Evolutionary conservation across 2,888 invertebrate genomes (phyloP), one percentile per base, ranked within the genome.

Genomic region (Nomada fabriciana): DNA sequence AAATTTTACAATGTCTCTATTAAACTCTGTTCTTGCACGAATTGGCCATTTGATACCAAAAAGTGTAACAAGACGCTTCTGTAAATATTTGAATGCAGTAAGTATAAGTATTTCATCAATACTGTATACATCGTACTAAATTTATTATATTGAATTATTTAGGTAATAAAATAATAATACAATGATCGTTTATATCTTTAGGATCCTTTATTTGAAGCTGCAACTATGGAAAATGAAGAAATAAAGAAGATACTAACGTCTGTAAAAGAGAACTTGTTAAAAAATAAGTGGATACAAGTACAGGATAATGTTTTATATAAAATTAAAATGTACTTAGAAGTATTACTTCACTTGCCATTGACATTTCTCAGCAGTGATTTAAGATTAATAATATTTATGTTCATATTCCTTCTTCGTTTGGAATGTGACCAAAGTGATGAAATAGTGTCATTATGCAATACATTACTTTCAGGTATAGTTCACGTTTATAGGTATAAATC

Each of bases 381-480:
- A 10, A 89, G 87, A 83, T 85, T 75, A 29, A 69, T 91, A 59
- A 83, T 88, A 23, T 89, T 92, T 59, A 72, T 92, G n/a, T n/a
- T 89, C 2, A 63, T 89, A 36, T 92, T 89, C 74, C 78, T 83
- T 23, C 78, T 92, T 43, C 88, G 81, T 42, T 88, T 83, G 76
- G 91, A 92, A 84, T 87, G 80, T 57, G 61, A 57, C 5, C 10
- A 68, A 25, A 73, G 63, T 18, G 9, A 68, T 15, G 68, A 73
- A 55, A 75, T 91, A 43, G 71, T 53, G 0, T 50, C 74, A 0
- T 76, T 88, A 29, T 88, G 89, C 60, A 75, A 84, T 7, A 71
- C 78, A 57, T 86, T 92, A 69, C 88, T 91, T 43, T 81, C 83
- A 82, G 92, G 92, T 92, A 89, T 68, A 23, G 60, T 71, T 72